Evolutionary conservation across 2,888 invertebrate species (phyloP).

Genomic region (Scaptomyza tumidula): DNA sequence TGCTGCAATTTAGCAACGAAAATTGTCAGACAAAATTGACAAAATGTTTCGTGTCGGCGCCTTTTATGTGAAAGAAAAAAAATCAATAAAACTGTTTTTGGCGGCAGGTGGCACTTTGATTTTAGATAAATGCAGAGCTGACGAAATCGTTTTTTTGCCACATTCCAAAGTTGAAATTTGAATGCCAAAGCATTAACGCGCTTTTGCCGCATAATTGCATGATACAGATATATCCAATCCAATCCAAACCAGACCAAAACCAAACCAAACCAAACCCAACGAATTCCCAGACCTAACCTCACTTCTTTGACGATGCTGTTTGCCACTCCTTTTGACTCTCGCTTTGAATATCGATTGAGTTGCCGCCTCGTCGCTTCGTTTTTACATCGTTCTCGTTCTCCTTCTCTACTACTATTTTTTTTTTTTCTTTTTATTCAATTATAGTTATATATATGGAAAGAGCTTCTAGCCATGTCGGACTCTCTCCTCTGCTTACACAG

Average conservation of each 20-base stretch:
- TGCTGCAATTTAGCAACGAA: constrained; percentile 54
- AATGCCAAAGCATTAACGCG: constrained; percentile 77
- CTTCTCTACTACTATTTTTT: constrained; percentile 5
- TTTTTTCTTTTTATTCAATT: constrained; percentile 68
- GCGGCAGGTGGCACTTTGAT: constrained; percentile 75
- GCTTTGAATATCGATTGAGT: constrained; percentile 65
- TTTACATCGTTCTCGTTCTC: not conserved
- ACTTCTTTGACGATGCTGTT: constrained; percentile 14
- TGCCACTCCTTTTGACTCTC: constrained; percentile 51
- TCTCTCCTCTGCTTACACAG: no score
- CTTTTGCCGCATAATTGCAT: constrained; percentile 72
- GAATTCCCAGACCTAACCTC: constrained; percentile 18
- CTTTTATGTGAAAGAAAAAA: constrained; percentile 53
- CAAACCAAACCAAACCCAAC: constrained; percentile 10
- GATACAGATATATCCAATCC: constrained; percentile 46
- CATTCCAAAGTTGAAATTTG: constrained; percentile 66
- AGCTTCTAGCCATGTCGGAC: constrained; percentile 16
- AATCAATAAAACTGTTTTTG: constrained; percentile 49
- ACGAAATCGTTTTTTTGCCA: constrained; percentile 51
- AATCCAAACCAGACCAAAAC: constrained; percentile 28
- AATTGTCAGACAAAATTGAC: constrained; percentile 13
- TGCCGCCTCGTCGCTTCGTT: constrained; percentile 42
- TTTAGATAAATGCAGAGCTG: constrained; percentile 58
- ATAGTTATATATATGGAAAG: constrained; percentile 58
- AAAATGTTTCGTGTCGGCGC: constrained; percentile 49